Base-by-base conservation (phyloP, 2,888 invertebrate species). In the Caenorhabditis doughertyi region DNA sequence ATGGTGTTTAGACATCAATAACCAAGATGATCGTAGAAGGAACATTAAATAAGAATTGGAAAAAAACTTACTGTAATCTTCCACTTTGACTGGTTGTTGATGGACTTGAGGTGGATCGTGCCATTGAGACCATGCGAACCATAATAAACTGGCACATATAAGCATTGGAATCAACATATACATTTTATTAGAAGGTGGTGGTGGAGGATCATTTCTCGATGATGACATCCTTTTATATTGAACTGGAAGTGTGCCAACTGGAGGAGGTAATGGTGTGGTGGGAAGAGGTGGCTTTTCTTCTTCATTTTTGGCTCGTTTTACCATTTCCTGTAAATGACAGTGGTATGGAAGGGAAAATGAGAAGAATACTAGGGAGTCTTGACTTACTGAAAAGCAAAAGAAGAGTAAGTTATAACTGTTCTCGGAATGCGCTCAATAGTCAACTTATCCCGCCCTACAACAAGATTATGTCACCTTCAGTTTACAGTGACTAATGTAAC, bases 71-170 rank as follows among this genome's bases (percentile, higher is more conserved):
- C 76, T 35, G 1, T 27, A 27, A 58, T 76, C 60, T 11, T 67
- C 60, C 0, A 53, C 44, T n/a, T 8, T 27, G 1, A 32, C 1
- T 5, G 58, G 76, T 13, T 53, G 49, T 16, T 60, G 55, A 7
- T 39, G 29, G 0, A 76, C 42, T 39, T 74, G 42, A 5, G 71
- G 70, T 27, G 74, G 81, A 65, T 81, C 29, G 18, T 77, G 55
- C 65, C 65, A 81, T 39, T 77, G 81, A 29, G 56, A 72, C 51
- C 60, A 81, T 29, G 76, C 76, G 39, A 76, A 72, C 76, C 76
- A 81, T 23, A 81, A 11, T 5, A 81, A 53, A 39, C 71, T 44
- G 21, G 39, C 60, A 58, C 76, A 77, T 51, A 81, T 77, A 4
- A 81, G 23, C 23, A 72, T 11, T 2, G 81, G 81, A 42, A 81